Conservation (phyloP, 37 sponge, comb jelly and placozoan species). For the Dysidea cf. avara region DNA sequence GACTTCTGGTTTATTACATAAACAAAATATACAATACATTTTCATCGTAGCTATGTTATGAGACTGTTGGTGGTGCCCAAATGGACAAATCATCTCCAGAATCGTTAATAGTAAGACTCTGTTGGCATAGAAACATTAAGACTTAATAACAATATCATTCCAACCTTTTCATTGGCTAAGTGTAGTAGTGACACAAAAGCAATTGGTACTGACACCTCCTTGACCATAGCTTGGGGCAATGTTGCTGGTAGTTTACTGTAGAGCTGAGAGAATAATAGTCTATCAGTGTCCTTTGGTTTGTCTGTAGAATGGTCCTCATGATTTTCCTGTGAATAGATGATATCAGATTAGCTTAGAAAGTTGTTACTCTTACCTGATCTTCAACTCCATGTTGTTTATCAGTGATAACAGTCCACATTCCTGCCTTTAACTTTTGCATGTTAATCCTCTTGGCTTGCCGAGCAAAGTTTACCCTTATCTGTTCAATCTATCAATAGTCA, state of each 20-base stretch:
- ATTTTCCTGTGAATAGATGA: neutral
- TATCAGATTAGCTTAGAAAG: neutral
- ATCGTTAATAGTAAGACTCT: no score
- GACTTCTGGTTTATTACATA: no score
- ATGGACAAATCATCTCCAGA: no score
- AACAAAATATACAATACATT: no score
- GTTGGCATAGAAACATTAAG: no score
- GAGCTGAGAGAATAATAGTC: slow-evolving; percentile 20
- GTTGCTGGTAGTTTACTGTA: slow-evolving; percentile 27
- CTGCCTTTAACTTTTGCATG: slow-evolving; percentile 78
- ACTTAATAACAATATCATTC: no score
- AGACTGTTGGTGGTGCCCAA: no score
- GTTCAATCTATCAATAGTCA: slow-evolving; percentile 45
- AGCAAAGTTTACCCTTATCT: slow-evolving; percentile 77
- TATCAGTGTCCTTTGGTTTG: neutral
- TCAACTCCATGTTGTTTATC: neutral
- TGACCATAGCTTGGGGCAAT: slow-evolving; percentile 32
- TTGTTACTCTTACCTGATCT: no score
- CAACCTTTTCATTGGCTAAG: slow-evolving; percentile 90
- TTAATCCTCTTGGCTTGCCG: slow-evolving; percentile 74
- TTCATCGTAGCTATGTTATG: no score
- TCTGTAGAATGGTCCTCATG: slow-evolving; percentile 7
- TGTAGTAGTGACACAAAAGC: slow-evolving; percentile 87
- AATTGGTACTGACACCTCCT: slow-evolving; percentile 78
- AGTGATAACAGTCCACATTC: slow-evolving; percentile 76